These are phyloP conservation scores for Nipponacmea schrenckii DNA, from an alignment of 2,888 invertebrate species.

Conservation along the genomic window DNA sequence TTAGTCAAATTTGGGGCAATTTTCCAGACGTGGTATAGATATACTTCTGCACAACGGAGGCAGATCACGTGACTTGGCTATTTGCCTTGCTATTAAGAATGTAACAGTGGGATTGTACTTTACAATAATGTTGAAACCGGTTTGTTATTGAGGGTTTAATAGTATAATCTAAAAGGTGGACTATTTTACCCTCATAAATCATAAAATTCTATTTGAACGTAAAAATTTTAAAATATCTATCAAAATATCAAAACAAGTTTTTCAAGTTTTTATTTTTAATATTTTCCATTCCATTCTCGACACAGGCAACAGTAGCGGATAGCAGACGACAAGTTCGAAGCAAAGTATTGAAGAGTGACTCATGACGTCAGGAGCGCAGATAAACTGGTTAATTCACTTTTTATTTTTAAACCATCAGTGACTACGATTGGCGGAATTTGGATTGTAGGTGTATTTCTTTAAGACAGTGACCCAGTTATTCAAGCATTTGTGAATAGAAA, in stretches of 20 bases:
- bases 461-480: background rate
- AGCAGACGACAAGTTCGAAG: background rate
- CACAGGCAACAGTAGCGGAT: background rate
- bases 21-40: background rate
- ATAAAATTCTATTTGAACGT: no score
- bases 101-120: background rate
- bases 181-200: no score
- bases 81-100: background rate
- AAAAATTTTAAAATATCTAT: background rate
- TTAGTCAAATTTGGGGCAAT: constrained; percentile 3
- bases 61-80: background rate
- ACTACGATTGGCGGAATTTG: no score
- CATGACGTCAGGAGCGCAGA: background rate
- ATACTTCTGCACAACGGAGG: background rate
- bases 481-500: background rate
- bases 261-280: background rate
- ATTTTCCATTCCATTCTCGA: background rate
- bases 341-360: background rate
- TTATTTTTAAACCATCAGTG: no score
- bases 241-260: background rate
- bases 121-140: constrained; percentile 1
- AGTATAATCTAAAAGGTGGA: no score
- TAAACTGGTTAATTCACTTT: no score
- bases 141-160: background rate
- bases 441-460: no score